Evolutionary conservation across 2,797 vertebrate genomes (phyloP).

Genomic region (Alca torda): DNA sequence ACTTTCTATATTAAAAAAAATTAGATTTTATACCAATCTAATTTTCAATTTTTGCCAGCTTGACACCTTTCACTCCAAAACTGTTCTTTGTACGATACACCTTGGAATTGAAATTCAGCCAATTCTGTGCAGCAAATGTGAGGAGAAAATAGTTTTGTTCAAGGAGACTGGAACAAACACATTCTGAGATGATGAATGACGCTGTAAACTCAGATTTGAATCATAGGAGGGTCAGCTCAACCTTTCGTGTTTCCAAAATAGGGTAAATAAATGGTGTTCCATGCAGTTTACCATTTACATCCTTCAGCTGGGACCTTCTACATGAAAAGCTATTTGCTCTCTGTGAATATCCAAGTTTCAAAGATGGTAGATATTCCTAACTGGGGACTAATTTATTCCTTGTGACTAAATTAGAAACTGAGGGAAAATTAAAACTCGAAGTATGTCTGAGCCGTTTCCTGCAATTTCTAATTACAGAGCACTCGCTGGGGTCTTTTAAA

Average conservation of each 20-base stretch:
- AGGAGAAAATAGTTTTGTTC: slow-evolving; percentile 63
- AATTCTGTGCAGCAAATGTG: slow-evolving; percentile 46
- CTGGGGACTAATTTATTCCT: slow-evolving; percentile 5
- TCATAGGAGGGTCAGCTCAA: slow-evolving; percentile 63
- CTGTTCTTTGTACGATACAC: not conserved
- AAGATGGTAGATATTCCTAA: not conserved
- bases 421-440: not conserved
- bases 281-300: not conserved
- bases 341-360: not conserved
- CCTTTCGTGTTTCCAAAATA: slow-evolving; percentile 50
- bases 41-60: slow-evolving; percentile 61
- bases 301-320: slow-evolving; percentile 20
- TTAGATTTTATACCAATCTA: slow-evolving; percentile 56
- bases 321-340: not conserved
- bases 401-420: not conserved
- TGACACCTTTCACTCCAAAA: slow-evolving; percentile 58
- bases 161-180: slow-evolving; percentile 63
- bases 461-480: not conserved
- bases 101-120: slow-evolving; percentile 65
- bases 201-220: slow-evolving; percentile 63
- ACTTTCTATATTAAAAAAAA: slow-evolving; percentile 35
- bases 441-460: not conserved
- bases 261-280: slow-evolving; percentile 50
- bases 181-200: slow-evolving; percentile 54
- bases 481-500: not conserved